Conservation (phyloP, 2,797 vertebrate species). For the Carduelis carduelis region DNA sequence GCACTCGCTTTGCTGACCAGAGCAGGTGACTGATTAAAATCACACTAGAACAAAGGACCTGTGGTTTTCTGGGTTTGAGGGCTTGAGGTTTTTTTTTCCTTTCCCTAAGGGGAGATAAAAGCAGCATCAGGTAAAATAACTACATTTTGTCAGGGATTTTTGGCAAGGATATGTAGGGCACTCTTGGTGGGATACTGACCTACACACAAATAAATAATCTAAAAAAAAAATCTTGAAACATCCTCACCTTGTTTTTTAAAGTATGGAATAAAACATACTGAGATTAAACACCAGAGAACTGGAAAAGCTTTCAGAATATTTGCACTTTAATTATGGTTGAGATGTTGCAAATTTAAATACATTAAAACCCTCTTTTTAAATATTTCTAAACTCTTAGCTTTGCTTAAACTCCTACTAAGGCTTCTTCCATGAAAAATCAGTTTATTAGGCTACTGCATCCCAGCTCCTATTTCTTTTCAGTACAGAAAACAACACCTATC, state of each 20-base stretch:
- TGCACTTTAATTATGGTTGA: neutral
- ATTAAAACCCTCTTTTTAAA: neutral
- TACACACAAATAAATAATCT: neutral
- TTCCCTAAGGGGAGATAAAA: conserved; percentile 2
- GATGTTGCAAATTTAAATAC: neutral
- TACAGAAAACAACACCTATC: neutral
- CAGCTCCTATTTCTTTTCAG: neutral
- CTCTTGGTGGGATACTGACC: neutral
- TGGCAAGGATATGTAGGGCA: neutral
- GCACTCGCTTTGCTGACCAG: conserved; percentile 43
- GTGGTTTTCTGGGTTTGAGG: conserved; percentile 2
- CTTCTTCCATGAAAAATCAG: neutral
- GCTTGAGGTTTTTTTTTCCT: neutral
- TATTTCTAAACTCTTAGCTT: neutral
- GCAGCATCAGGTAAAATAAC: neutral
- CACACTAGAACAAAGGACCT: neutral
- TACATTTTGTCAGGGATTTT: neutral
- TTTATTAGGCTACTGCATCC: neutral
- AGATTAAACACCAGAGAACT: neutral
- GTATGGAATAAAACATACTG: neutral
- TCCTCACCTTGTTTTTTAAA: neutral
- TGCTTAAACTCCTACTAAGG: neutral
- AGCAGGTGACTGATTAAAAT: neutral
- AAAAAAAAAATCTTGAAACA: neutral
- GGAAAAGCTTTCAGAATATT: neutral